Base-by-base conservation (phyloP, 2,113 vertebrate genomes). In the Phoenicopterus ruber region DNA sequence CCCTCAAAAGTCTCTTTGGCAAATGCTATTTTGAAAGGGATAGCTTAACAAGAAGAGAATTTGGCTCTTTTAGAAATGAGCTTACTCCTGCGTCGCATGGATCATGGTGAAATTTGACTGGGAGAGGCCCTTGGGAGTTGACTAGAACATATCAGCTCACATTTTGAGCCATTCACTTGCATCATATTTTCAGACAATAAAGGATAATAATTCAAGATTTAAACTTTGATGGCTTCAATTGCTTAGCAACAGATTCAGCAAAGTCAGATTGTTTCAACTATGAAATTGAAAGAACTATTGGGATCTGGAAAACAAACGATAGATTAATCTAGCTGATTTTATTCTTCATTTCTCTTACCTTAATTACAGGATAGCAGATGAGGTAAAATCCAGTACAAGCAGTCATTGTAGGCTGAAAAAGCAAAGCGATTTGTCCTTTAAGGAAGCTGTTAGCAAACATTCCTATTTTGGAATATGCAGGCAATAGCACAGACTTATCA, bases 241-340 rank as follows among this genome's bases (percentile, higher is more conserved):
- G 93, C 96, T 95, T 95, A 97, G 96, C 93, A 97, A 95, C 95
- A 82, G 50, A 88, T 88, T 78, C 59, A 80, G 66, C n/a, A 91
- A 91, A 80, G 78, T 74, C 29, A n/a, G 65, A 70, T 59, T 46
- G 29, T 78, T 95, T 95, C 82, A 96, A 5, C 78, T 65, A 26
- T 52, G 71, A 91, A 82, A 85, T 25, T 34, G n/a, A 82, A 95
- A 90, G 46, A 91, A 80, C 46, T 70, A 28, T 26, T 40, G 34
- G 66, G 47, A 94, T 72, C 66, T 84, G 59, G 46, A 80, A 96
- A 94, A 55, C 46, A 86, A 96, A 78, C 59, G 47, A 82, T 42
- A 57, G 47, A 40, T 85, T 85, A 67, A 63, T 77, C 49, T 85
- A 26, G 25, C 20, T 77, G 28, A 85, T 77, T 81, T 70, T 4